Conservation (phyloP, 2,797 vertebrate genomes). For the Platyrinchus mystaceus region DNA sequence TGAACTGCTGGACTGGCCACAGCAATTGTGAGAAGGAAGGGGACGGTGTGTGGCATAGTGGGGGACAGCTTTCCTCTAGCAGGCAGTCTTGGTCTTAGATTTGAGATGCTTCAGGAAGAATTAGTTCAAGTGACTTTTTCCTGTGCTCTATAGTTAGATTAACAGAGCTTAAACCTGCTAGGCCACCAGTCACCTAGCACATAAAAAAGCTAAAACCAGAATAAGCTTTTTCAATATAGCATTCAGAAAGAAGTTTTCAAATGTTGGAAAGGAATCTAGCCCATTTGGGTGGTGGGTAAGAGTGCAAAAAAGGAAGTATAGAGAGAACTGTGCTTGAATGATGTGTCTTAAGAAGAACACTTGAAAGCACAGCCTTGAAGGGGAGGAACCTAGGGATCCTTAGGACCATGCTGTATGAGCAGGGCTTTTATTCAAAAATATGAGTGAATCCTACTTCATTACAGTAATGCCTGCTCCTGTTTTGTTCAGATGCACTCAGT, state of each 20-base stretch:
- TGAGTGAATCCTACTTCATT: background rate
- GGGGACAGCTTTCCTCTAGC: background rate
- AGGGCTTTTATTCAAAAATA: background rate
- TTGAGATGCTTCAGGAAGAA: background rate
- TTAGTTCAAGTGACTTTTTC: background rate
- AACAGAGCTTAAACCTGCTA: background rate
- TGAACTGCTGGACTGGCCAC: background rate
- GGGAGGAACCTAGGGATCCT: background rate
- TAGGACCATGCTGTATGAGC: background rate
- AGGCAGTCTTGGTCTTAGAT: background rate
- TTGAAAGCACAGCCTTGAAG: background rate
- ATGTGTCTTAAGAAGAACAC: background rate
- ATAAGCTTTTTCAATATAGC: background rate
- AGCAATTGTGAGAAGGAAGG: background rate
- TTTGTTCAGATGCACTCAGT: background rate
- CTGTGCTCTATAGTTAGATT: background rate
- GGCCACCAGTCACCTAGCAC: background rate
- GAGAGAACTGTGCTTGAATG: background rate
- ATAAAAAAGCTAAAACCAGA: background rate
- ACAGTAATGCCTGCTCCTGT: background rate
- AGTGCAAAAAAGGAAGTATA: background rate
- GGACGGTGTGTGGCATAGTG: accelerated
- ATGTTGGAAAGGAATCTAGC: background rate
- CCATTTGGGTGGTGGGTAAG: background rate
- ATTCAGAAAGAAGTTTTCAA: background rate